Percentiles rank a stretch among this genome's conserved stretches.
Conservation (phyloP, 2,797 vertebrate species). For the Betta splendens region DNA sequence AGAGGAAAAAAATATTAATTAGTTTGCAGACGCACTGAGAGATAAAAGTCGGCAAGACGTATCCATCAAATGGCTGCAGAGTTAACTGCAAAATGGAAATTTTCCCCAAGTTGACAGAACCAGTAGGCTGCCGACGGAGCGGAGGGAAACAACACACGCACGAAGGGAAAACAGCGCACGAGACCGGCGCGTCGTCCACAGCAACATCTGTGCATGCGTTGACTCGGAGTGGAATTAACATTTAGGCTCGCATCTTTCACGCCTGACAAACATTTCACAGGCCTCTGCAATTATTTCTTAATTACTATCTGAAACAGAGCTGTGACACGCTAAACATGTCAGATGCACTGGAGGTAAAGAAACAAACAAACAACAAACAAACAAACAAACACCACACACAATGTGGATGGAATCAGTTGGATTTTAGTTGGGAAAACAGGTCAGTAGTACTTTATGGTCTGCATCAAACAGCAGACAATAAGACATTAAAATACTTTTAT, state of each 20-base stretch:
- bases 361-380: conserved; percentile 25
- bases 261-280: conserved; percentile 85
- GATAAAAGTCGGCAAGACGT: conserved; percentile 93
- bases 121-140: conserved; percentile 86
- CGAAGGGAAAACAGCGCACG: conserved; percentile 58
- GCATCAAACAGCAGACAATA: no score
- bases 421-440: background rate
- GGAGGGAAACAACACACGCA: conserved; percentile 79
- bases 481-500: no score
- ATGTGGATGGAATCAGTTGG: background rate
- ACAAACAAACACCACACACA: conserved; percentile 11
- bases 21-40: conserved; percentile 92
- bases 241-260: conserved; percentile 87
- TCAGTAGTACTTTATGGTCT: no score
- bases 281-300: conserved; percentile 90
- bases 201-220: conserved; percentile 90
- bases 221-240: conserved; percentile 91
- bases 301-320: conserved; percentile 82
- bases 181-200: conserved; percentile 48
- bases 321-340: conserved; percentile 41
- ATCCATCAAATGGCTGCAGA: conserved; percentile 91
- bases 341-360: conserved; percentile 36
- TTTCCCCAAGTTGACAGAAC: conserved; percentile 91
- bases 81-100: conserved; percentile 94
- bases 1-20: conserved; percentile 91